phyloP scores from a whole-genome alignment of 2,888 invertebrate species.

The Danaus chrysippus region DNA sequence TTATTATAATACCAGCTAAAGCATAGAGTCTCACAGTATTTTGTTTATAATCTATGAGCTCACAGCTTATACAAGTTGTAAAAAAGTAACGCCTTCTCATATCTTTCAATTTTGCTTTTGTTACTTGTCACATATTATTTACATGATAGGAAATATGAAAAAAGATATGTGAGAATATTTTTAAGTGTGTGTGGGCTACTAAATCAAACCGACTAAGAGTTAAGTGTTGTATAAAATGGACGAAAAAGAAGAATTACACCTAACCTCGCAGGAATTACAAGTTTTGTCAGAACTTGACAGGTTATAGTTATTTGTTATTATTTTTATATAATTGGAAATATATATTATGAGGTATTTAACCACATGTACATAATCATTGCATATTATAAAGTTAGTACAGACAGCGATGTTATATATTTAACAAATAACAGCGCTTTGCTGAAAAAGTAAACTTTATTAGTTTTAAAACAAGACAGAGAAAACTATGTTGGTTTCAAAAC shows the following conservation, averaged over 20 bases:
- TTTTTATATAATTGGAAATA: slow-evolving; percentile 4
- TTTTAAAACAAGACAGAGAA: no score
- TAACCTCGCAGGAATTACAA: slow-evolving; percentile 91
- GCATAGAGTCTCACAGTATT: no score
- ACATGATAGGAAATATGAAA: not conserved
- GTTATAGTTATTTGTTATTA: slow-evolving; percentile 56
- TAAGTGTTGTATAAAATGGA: slow-evolving; percentile 49
- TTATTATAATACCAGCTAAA: no score
- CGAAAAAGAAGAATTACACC: slow-evolving; percentile 83
- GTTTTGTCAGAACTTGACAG: slow-evolving; percentile 93
- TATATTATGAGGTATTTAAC: not conserved
- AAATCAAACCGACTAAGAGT: not conserved
- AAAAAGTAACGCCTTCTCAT: slow-evolving; percentile 1
- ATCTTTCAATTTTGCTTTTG: not conserved
- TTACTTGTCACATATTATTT: slow-evolving; percentile 3
- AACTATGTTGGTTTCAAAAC: no score
- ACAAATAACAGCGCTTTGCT: no score
- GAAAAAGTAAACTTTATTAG: no score
- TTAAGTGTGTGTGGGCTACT: not conserved
- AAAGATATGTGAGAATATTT: slow-evolving; percentile 3
- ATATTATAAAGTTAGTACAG: no score
- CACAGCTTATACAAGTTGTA: not conserved
- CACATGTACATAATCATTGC: no score
- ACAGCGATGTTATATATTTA: no score
- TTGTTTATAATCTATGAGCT: not conserved